phyloP scores from a whole-genome alignment of 2,888 invertebrate genomes.

The Temnothorax rugatulus region DNA sequence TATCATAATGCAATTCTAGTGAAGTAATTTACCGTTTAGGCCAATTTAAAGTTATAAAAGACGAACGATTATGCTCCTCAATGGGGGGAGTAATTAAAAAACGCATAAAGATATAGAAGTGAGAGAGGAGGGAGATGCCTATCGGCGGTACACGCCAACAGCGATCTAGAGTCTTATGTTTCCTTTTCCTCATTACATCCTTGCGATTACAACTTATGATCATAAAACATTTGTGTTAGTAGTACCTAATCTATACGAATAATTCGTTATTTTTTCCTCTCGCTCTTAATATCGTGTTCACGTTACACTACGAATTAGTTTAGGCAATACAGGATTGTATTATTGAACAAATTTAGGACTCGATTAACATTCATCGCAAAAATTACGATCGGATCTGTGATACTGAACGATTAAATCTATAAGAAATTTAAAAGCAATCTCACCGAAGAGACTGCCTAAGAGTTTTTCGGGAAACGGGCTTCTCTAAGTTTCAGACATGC shows the following conservation, averaged over 20 bases:
- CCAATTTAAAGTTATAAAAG: slow-evolving; percentile 62
- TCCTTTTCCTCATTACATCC: slow-evolving; percentile 54
- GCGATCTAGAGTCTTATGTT: slow-evolving; percentile 35
- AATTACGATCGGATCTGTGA: slow-evolving; percentile 29
- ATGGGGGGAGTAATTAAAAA: slow-evolving; percentile 50
- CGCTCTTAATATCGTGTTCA: slow-evolving; percentile 1
- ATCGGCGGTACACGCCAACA: slow-evolving; percentile 54
- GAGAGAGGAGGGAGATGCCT: slow-evolving; percentile 68
- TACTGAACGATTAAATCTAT: slow-evolving; percentile 8
- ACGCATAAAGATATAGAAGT: slow-evolving; percentile 68
- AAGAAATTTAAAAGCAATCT: slow-evolving; percentile 26
- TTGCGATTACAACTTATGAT: slow-evolving; percentile 17
- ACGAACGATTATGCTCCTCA: slow-evolving; percentile 61
- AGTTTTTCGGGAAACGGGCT: background rate
- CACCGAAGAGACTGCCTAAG: background rate
- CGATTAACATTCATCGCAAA: background rate
- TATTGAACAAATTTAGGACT: slow-evolving; percentile 11
- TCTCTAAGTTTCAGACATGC: slow-evolving; percentile 19
- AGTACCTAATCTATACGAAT: background rate
- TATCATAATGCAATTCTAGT: slow-evolving; percentile 80
- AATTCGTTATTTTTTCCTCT: slow-evolving; percentile 7
- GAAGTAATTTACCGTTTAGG: slow-evolving; percentile 77
- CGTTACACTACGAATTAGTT: slow-evolving; percentile 12
- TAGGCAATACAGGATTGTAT: slow-evolving; percentile 25
- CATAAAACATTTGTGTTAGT: slow-evolving; percentile 27